Evolutionary conservation across 2,797 vertebrate genomes (phyloP), one percentile per base, ranked within the genome.

Genomic region (Dromococcyx pavoninus): DNA sequence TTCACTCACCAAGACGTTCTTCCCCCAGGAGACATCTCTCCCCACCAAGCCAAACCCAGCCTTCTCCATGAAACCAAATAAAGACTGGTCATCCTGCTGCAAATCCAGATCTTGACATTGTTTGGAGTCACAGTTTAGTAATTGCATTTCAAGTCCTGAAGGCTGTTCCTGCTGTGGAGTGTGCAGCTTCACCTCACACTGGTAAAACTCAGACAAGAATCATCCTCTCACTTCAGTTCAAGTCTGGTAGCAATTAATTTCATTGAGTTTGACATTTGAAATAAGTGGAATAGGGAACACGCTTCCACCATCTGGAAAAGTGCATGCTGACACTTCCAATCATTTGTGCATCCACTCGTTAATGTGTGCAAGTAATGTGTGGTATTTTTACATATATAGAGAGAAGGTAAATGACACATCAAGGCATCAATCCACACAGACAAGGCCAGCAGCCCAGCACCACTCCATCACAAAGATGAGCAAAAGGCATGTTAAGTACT

Each of bases 301-400:
- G 28, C 85, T 72, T 50, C 62, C 64, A 87, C 86, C 94, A 73
- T 13, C 92, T 85, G 95, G 91, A 91, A 66, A 76, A 93, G 89
- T 9, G 3, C 70, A 58, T 7, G 71, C 75, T 75, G 91, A 79
- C 89, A 67, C 72, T 92, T 92, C 81, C 81, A 72, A 57, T 41
- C 70, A 32, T 12, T 61, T 57, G 77, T 86, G 89, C 84, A 90
- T 43, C 83, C 87, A 80, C 74, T 75, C 18, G 5, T 58, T 71
- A 73, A 50, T 0, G 16, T 61, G 51, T n/a, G 0, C 10, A 76
- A 76, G 41, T 25, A 24, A 53, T 30, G 50, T n/a, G 9, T 82
- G 94, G 71, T 85, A 46, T 80, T 93, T 89, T 35, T 70, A 84
- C 74, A 44, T 48, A 16, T 7, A 46, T 4, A 23, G 50, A 60